These are phyloP conservation scores for Meghimatium bilineatum DNA, from an alignment of 2,888 invertebrate species.

Conservation along the genomic window DNA sequence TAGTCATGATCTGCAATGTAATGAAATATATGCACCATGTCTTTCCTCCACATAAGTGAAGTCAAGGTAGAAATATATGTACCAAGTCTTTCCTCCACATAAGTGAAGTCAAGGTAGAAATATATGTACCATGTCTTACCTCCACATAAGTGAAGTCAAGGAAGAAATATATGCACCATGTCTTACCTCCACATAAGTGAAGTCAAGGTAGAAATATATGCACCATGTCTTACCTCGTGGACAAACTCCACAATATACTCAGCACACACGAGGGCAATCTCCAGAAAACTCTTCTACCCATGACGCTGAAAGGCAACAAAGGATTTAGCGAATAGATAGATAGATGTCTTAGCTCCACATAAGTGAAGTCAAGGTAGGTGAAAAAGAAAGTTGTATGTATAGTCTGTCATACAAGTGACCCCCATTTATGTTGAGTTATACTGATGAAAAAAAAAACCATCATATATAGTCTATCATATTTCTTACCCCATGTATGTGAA, in stretches of 20 bases:
- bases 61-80: too few relatives aligned
- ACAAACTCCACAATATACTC: too few relatives aligned
- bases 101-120: constrained; percentile 93
- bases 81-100: constrained; percentile 86
- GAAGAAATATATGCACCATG: constrained; percentile 95
- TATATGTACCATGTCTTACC: constrained; percentile 80
- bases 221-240: constrained; percentile 85
- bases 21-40: too few relatives aligned
- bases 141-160: constrained; percentile 93
- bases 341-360: constrained; percentile 95
- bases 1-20: too few relatives aligned
- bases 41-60: too few relatives aligned
- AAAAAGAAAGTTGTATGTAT: too few relatives aligned
- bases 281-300: too few relatives aligned
- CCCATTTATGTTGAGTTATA: too few relatives aligned
- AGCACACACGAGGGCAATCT: too few relatives aligned
- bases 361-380: constrained; percentile 94
- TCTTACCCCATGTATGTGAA: constrained; percentile 93
- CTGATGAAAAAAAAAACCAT: background rate
- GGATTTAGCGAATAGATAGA: constrained; percentile 97
- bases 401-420: too few relatives aligned
- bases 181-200: constrained; percentile 95
- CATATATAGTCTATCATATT: too few relatives aligned
- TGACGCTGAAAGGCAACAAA: too few relatives aligned
- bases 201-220: constrained; percentile 87